Evolutionary conservation across 2,888 invertebrate species (phyloP).

Genomic region (Hipparchia semele): DNA sequence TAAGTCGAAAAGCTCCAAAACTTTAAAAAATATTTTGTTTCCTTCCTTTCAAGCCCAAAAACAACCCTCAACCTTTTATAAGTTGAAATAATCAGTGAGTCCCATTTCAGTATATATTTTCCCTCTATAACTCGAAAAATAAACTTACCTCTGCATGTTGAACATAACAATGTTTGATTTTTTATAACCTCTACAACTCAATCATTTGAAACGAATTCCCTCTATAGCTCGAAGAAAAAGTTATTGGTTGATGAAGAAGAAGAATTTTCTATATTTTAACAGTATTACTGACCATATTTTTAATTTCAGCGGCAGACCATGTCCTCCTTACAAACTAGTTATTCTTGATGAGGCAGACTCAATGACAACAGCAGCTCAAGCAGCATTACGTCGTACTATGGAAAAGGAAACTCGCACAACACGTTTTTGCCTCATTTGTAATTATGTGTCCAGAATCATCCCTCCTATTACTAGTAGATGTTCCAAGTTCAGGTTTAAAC

Average conservation of each 20-base stretch:
- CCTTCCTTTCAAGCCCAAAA: too few species aligned
- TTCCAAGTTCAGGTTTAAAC: conserved; percentile 98
- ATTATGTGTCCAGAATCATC: conserved; percentile 98
- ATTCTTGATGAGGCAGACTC: conserved; percentile 99
- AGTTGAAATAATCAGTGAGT: too few species aligned
- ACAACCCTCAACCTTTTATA: too few species aligned
- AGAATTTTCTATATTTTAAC: neutral
- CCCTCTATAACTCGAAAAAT: too few species aligned
- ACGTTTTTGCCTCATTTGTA: conserved; percentile 98
- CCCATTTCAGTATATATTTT: too few species aligned
- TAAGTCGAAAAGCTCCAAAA: too few species aligned
- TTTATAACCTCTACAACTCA: too few species aligned
- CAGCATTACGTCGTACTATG: conserved; percentile 98
- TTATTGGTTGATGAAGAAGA: neutral
- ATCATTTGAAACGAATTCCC: too few species aligned
- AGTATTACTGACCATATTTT: neutral
- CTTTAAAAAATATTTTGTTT: too few species aligned
- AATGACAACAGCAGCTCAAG: conserved; percentile 98
- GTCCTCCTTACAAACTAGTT: conserved; percentile 97
- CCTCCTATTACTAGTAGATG: conserved; percentile 99
- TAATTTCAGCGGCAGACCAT: conserved; percentile 88
- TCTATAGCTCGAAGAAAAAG: too few species aligned
- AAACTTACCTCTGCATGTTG: too few species aligned
- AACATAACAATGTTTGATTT: too few species aligned
- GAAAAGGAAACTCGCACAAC: conserved; percentile 97